These are phyloP conservation scores for Thymallus thymallus DNA, from an alignment of 2,113 vertebrate species.

Conservation along the genomic window DNA sequence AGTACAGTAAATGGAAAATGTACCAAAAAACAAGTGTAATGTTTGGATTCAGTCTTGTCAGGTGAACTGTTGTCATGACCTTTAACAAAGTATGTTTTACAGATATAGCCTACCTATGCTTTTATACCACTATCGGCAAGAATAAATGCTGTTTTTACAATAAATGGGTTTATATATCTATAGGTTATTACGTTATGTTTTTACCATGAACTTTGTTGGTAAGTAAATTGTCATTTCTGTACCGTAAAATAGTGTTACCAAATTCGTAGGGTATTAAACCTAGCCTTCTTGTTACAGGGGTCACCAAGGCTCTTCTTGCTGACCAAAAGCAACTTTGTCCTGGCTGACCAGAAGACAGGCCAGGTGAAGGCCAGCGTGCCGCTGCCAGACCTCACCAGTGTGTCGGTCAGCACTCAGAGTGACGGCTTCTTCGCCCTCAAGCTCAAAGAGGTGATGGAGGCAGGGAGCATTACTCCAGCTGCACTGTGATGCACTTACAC, in stretches of 20 bases:
- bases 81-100: no score
- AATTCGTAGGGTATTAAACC: background rate
- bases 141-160: background rate
- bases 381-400: constrained; percentile 86
- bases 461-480: background rate
- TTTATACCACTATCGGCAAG: no score
- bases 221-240: no score
- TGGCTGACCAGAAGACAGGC: constrained; percentile 95
- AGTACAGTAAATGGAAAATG: no score
- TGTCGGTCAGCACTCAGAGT: constrained; percentile 92
- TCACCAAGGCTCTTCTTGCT: constrained; percentile 90
- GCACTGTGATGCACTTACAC: background rate
- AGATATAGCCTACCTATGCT: no score
- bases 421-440: constrained; percentile 95
- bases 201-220: background rate
- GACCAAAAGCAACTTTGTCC: constrained; percentile 90
- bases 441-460: constrained; percentile 85
- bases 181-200: background rate
- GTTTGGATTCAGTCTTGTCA: no score
- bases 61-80: no score
- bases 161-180: background rate
- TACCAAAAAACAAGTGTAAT: no score
- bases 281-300: constrained; percentile 61
- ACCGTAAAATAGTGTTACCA: no score
- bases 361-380: constrained; percentile 93